Conservation (phyloP, 2,113 vertebrate genomes). For the Pollimyrus isidori region DNA sequence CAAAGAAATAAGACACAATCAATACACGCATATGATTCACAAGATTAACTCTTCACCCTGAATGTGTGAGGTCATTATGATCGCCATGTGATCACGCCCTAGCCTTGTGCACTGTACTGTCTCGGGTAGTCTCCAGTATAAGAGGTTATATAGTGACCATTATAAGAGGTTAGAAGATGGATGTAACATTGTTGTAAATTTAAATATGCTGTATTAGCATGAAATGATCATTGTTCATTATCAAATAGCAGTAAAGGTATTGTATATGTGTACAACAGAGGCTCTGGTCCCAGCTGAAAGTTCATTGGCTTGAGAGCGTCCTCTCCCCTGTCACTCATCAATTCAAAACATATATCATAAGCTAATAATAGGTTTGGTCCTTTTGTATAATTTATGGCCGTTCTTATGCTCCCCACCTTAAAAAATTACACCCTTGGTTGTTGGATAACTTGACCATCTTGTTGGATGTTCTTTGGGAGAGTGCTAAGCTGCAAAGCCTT, state of each 20-base stretch:
- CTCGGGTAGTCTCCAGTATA: too few relatives aligned
- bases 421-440: not conserved
- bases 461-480: not conserved
- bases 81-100: too few relatives aligned
- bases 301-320: not conserved
- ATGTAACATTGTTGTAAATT: not conserved
- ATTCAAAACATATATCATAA: not conserved
- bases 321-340: not conserved
- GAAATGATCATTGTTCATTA: not conserved
- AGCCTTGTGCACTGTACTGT: too few relatives aligned
- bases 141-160: too few relatives aligned
- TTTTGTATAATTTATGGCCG: not conserved
- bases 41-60: not conserved
- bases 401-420: not conserved
- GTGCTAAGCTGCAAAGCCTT: not conserved
- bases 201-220: not conserved
- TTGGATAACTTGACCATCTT: not conserved
- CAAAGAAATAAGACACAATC: not conserved
- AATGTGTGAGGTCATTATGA: too few relatives aligned
- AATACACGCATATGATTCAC: not conserved
- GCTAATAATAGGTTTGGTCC: not conserved
- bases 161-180: not conserved
- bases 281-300: not conserved
- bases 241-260: not conserved
- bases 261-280: not conserved